Conservation (phyloP, 2,888 invertebrate species). For the Dolichomitus sp. region DNA sequence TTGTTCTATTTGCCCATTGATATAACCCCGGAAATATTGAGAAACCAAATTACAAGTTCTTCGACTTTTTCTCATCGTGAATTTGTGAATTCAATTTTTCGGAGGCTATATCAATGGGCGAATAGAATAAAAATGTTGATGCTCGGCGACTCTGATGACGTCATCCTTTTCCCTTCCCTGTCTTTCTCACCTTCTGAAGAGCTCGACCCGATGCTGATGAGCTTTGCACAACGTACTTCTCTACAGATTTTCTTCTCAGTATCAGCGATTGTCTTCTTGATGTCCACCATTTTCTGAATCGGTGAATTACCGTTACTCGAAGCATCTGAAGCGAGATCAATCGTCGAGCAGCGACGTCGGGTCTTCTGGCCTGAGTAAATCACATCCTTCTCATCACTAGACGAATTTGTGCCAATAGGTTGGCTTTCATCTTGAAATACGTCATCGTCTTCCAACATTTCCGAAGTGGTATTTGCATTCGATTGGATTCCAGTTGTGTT, state of each 20-base stretch:
- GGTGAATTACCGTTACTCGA: neutral
- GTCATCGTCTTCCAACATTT: no score
- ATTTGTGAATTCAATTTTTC: no score
- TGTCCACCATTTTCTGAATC: neutral
- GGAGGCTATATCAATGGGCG: no score
- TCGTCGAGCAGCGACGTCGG: constrained; percentile 14
- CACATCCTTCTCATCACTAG: neutral
- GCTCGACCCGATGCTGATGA: constrained; percentile 45
- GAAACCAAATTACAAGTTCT: no score
- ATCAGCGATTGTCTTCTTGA: neutral
- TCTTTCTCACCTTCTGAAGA: neutral
- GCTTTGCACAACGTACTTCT: constrained; percentile 14
- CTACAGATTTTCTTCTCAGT: neutral
- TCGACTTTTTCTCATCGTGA: no score
- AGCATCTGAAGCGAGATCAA: constrained; percentile 1
- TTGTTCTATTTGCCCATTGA: no score
- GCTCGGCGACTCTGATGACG: no score
- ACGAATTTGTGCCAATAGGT: no score
- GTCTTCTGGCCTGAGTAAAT: neutral
- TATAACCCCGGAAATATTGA: no score
- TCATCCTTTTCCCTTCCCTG: neutral
- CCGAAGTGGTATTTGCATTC: no score
- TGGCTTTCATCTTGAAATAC: no score
- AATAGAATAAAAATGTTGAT: neutral
- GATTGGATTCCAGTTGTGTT: no score